Evolutionary conservation across 2,797 vertebrate genomes (phyloP).

Genomic region (Okamejei kenojei): DNA sequence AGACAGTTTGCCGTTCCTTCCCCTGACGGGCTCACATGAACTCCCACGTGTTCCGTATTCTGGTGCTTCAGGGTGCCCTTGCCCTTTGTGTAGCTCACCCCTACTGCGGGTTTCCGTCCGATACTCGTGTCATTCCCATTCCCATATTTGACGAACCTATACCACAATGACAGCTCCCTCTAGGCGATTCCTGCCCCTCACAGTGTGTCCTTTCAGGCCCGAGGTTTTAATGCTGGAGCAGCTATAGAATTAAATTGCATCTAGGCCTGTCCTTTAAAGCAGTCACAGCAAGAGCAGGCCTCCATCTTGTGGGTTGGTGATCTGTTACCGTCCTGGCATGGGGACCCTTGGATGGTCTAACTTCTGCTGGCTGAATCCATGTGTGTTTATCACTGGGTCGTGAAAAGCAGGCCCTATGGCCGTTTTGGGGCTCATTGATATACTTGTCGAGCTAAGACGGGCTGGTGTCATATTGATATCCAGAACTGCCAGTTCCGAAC

Average conservation of each 20-base stretch:
- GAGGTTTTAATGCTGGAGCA: constrained; percentile 5
- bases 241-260: not conserved
- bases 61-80: not conserved
- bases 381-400: too few species aligned
- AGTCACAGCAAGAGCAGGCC: not conserved
- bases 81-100: not conserved
- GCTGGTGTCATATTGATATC: too few species aligned
- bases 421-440: too few species aligned
- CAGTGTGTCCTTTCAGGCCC: not conserved
- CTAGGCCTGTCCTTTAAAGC: not conserved
- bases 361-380: too few species aligned
- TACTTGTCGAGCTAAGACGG: too few species aligned
- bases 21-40: constrained; percentile 14
- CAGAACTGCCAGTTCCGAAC: too few species aligned
- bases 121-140: not conserved
- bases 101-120: not conserved
- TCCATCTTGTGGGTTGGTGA: not conserved
- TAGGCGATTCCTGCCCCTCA: not conserved
- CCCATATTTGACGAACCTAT: not conserved
- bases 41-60: not conserved
- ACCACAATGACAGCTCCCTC: not conserved
- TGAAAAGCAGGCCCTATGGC: too few species aligned
- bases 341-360: not conserved
- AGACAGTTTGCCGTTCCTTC: constrained; percentile 10
- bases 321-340: not conserved